A percentile compares a stretch with the other conserved stretches of the same genome.
These are phyloP conservation scores for Ommatoiulus sabulosus DNA, from an alignment of 2,888 invertebrate genomes.

Conservation along the genomic window DNA sequence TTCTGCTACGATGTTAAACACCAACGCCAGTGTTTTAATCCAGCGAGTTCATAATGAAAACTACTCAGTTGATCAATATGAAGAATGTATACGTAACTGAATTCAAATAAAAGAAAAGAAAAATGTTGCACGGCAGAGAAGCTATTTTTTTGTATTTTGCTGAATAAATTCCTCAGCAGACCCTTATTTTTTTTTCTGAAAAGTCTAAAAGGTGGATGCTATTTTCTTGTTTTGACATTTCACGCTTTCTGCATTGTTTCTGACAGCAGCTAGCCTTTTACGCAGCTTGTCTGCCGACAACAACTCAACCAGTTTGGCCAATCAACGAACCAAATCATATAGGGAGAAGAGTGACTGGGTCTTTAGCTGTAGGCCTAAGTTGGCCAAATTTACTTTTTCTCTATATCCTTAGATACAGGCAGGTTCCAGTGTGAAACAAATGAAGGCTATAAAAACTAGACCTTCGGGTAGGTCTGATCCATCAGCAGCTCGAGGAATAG, in stretches of 20 bases:
- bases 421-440: background rate
- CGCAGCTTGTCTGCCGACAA: conserved; percentile 22
- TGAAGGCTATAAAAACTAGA: conserved; percentile 34
- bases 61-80: too few relatives aligned
- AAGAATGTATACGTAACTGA: too few relatives aligned
- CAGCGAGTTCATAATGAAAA: too few relatives aligned
- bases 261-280: conserved; percentile 34
- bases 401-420: background rate
- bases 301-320: conserved; percentile 28
- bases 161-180: background rate
- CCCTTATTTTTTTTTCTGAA: conserved; percentile 1
- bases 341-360: conserved; percentile 28
- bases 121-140: too few relatives aligned
- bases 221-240: conserved; percentile 28
- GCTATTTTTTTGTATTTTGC: background rate
- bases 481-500: conserved; percentile 4
- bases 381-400: background rate
- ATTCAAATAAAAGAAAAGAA: too few relatives aligned
- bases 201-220: conserved; percentile 9
- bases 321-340: conserved; percentile 34
- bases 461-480: conserved; percentile 34
- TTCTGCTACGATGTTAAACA: too few relatives aligned
- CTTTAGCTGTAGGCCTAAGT: conserved; percentile 9
- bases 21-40: too few relatives aligned
- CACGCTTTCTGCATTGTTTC: conserved; percentile 28